These are phyloP conservation scores for Muscidifurax raptorellus DNA, from an alignment of 1,140 invertebrate genomes.

Conservation along the genomic window DNA sequence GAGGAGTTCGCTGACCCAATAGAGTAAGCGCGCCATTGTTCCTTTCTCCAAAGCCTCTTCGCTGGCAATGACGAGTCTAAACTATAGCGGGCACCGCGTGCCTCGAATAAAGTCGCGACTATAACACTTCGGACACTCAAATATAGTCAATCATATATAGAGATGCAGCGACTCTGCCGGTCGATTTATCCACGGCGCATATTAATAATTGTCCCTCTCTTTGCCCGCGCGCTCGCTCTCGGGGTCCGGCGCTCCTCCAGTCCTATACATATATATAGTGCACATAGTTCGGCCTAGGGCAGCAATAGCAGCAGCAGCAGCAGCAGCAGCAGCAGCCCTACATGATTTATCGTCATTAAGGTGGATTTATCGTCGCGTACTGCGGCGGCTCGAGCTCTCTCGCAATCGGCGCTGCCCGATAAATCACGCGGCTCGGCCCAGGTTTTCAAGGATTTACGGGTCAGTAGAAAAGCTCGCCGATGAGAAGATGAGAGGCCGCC, in stretches of 20 bases:
- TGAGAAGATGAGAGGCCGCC: slow-evolving; percentile 24
- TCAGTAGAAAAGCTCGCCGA: slow-evolving; percentile 46
- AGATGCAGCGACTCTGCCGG: neutral
- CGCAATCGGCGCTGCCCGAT: slow-evolving; percentile 42
- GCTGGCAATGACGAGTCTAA: neutral
- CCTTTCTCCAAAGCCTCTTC: neutral
- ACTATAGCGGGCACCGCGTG: neutral
- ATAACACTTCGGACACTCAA: neutral
- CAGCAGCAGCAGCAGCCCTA: neutral
- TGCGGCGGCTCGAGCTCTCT: neutral
- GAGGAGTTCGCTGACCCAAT: slow-evolving; percentile 1
- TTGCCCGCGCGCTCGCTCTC: too few species aligned
- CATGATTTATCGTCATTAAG: slow-evolving; percentile 54
- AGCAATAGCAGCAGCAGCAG: neutral
- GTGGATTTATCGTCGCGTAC: slow-evolving; percentile 45
- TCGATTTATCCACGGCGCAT: neutral
- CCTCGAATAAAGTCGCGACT: neutral
- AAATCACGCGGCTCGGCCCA: slow-evolving; percentile 33
- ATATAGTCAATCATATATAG: neutral
- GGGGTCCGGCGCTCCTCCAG: too few species aligned
- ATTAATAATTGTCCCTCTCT: neutral
- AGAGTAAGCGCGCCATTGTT: too few species aligned
- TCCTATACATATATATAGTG: neutral
- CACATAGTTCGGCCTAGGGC: neutral
- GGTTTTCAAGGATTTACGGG: slow-evolving; percentile 53